Evolutionary conservation across 2,113 vertebrate species (phyloP).

Genomic region (Chloropsis hardwickii): DNA sequence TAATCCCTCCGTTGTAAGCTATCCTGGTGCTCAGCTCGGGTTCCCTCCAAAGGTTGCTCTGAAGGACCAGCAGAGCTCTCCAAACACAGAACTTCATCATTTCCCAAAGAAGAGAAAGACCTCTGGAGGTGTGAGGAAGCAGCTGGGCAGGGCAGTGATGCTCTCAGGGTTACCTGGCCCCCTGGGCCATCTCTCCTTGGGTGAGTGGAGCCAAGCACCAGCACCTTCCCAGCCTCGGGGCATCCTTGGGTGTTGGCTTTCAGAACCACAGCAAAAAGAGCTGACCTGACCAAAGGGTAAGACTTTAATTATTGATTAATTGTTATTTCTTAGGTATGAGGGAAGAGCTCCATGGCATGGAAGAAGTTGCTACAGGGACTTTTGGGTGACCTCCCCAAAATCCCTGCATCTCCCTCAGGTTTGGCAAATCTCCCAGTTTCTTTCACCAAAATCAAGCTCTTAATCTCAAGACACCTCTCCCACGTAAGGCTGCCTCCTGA

Average conservation of each 20-base stretch:
- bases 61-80: neutral
- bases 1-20: neutral
- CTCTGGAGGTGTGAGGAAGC: neutral
- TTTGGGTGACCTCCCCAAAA: neutral
- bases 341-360: neutral
- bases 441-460: constrained; percentile 22
- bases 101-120: neutral
- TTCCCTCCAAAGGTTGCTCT: neutral
- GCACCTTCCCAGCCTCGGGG: neutral
- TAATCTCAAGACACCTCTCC: neutral
- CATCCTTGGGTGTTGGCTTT: neutral
- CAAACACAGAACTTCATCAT: neutral
- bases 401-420: neutral
- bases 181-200: neutral
- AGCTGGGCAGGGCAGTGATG: neutral
- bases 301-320: neutral
- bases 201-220: neutral
- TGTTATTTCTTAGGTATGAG: neutral
- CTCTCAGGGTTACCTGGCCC: fast-evolving
- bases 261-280: neutral
- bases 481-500: neutral
- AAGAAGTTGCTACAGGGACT: neutral
- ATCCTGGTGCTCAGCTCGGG: neutral
- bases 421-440: neutral
- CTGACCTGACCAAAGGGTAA: neutral